A percentile compares a stretch with the other conserved stretches of the same genome.
These are phyloP conservation scores for Helarctos malayanus DNA, from an alignment of 2,797 vertebrate genomes.

Conservation along the genomic window DNA sequence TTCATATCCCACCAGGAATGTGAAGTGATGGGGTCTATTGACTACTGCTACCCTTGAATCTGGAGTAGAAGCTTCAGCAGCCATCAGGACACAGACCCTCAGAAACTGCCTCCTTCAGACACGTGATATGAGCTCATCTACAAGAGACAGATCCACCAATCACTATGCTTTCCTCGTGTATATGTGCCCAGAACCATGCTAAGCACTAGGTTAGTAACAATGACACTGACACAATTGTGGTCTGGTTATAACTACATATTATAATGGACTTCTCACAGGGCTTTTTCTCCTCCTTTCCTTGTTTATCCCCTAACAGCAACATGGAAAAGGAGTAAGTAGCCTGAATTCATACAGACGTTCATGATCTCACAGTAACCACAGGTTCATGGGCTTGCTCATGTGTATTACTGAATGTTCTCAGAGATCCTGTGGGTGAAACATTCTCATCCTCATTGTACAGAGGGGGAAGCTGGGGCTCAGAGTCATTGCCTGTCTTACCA, in stretches of 20 bases:
- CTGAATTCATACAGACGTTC: not conserved
- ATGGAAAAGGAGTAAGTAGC: not conserved
- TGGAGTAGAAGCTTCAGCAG: not conserved
- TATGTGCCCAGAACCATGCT: not conserved
- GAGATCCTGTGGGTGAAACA: not conserved
- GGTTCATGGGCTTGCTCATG: not conserved
- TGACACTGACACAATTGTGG: not conserved
- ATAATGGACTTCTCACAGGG: not conserved
- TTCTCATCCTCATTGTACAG: not conserved
- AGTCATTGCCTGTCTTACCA: not conserved
- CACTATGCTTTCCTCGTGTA: not conserved
- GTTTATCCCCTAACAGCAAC: not conserved
- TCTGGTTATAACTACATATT: not conserved
- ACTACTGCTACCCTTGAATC: not conserved
- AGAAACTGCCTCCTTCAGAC: not conserved
- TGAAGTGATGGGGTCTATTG: too few relatives aligned
- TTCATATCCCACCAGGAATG: not conserved
- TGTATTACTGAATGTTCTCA: not conserved
- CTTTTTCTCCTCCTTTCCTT: not conserved
- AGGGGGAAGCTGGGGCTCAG: not conserved
- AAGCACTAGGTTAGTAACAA: not conserved
- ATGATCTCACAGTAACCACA: not conserved
- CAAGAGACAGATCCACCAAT: not conserved
- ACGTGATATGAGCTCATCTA: not conserved
- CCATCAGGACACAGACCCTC: not conserved